Evolutionary conservation across 2,888 invertebrate genomes (phyloP), one percentile per base, ranked within the genome.

Genomic region (Drosophila subquinaria): DNA sequence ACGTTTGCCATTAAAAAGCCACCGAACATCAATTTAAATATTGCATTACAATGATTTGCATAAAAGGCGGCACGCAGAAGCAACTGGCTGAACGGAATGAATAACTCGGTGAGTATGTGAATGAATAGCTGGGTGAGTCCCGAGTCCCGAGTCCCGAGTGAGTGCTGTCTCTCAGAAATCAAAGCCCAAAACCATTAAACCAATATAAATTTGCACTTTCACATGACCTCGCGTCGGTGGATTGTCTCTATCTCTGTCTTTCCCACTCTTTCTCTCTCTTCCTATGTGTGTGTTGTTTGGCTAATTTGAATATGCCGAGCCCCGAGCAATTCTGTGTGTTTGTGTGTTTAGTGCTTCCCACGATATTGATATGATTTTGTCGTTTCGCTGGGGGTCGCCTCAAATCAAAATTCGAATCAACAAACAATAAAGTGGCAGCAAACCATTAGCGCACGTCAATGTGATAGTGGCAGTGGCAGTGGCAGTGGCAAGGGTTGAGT

Each of bases 141-240:
- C 27, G 1, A 27, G 27, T 27, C 23, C 27, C 5, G 27, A 27
- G 27, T 27, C 27, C 51, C 8, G 1, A 8, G 30, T 30, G 52
- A 73, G 61, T 67, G 50, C 53, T 76, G 73, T 64, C 76, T 72
- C 67, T 56, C 53, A 59, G 45, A 82, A 88, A 77, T 86, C 77
- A 86, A 76, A 74, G 67, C 68, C 65, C 51, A 47, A 55, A 69
- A 60, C 88, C 88, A 85, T 89, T 82, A 88, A 72, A 69, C 85
- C 74, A 89, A 85, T 89, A 80, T 76, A 87, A 88, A 88, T 88
- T 88, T 85, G 88, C 86, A 89, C 90, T 89, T 85, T 85, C 90
- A 82, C 85, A 89, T 89, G 90, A 89, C 88, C 88, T 75, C 79
- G 69, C 51, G 48, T 63, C 30, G 68, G 40, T 38, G 50, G 51